Percentiles rank a stretch among this genome's conserved stretches.
These are phyloP conservation scores for Hylyphantes graminicola DNA, from an alignment of 1,140 invertebrate species.

Conservation along the genomic window DNA sequence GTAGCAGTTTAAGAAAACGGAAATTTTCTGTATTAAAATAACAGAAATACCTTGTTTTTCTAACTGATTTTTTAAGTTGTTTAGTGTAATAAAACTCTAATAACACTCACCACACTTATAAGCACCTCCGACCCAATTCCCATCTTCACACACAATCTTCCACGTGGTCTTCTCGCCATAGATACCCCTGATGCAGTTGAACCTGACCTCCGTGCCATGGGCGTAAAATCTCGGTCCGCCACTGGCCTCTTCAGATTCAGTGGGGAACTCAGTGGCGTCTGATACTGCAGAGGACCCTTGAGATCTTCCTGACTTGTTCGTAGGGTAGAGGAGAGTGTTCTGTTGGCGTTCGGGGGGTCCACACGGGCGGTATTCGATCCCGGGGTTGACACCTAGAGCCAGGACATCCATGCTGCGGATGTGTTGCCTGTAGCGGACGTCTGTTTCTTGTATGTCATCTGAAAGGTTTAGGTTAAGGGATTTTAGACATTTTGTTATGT, in stretches of 20 bases:
- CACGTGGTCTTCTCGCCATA: conserved; percentile 82
- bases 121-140: conserved; percentile 82
- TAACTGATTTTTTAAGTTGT: not conserved
- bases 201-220: conserved; percentile 82
- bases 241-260: not conserved
- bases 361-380: conserved; percentile 69
- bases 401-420: conserved; percentile 70
- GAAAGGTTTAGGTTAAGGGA: not conserved
- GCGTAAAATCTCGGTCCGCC: conserved; percentile 66
- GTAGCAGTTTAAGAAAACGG: too few relatives aligned
- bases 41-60: not conserved
- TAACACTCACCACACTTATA: conserved; percentile 76
- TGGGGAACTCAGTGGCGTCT: not conserved
- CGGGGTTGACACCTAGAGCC: conserved; percentile 39
- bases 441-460: conserved; percentile 62
- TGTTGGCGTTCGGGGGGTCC: conserved; percentile 76
- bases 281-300: not conserved
- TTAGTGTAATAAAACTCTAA: not conserved
- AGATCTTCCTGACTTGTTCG: not conserved
- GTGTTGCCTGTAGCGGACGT: conserved; percentile 64
- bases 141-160: conserved; percentile 85
- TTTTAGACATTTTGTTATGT: not conserved
- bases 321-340: conserved; percentile 75
- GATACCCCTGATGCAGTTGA: conserved; percentile 80
- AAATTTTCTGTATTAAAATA: not conserved